Evolutionary conservation across 2,797 vertebrate species (phyloP).

Genomic region (Nothura maculosa): DNA sequence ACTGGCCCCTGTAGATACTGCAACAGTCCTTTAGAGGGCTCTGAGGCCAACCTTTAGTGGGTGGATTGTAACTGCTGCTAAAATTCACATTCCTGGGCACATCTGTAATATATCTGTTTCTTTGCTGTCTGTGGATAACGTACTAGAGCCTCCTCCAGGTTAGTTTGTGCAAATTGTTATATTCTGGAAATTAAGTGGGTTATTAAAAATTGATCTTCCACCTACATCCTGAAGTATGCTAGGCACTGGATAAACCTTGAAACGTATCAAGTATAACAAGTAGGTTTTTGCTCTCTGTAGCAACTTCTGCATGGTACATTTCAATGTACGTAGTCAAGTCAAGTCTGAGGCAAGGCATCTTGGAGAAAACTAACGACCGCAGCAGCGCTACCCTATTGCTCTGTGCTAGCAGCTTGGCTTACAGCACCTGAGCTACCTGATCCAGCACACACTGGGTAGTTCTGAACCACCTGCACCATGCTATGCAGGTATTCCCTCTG

Average conservation of each 20-base stretch:
- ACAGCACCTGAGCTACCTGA: neutral
- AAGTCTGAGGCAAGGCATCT: neutral
- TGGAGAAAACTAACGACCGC: neutral
- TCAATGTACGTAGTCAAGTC: neutral
- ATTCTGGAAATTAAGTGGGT: neutral
- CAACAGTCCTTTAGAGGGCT: neutral
- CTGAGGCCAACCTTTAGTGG: neutral
- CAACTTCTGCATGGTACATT: neutral
- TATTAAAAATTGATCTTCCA: neutral
- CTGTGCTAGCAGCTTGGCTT: neutral
- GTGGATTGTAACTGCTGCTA: neutral
- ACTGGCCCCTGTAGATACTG: neutral
- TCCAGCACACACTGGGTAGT: fast-evolving
- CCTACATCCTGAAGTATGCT: neutral
- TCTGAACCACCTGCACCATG: neutral
- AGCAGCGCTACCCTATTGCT: neutral
- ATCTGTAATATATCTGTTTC: neutral
- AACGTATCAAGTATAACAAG: neutral
- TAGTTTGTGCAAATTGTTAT: neutral
- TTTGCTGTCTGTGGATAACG: neutral
- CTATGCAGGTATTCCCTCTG: neutral
- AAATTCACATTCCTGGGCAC: neutral
- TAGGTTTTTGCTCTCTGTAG: neutral
- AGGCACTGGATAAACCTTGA: neutral
- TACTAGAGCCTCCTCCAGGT: neutral